Evolutionary conservation across 2,113 vertebrate species (phyloP), one percentile per base, ranked within the genome.

Genomic region (Puntigrus tetrazona): DNA sequence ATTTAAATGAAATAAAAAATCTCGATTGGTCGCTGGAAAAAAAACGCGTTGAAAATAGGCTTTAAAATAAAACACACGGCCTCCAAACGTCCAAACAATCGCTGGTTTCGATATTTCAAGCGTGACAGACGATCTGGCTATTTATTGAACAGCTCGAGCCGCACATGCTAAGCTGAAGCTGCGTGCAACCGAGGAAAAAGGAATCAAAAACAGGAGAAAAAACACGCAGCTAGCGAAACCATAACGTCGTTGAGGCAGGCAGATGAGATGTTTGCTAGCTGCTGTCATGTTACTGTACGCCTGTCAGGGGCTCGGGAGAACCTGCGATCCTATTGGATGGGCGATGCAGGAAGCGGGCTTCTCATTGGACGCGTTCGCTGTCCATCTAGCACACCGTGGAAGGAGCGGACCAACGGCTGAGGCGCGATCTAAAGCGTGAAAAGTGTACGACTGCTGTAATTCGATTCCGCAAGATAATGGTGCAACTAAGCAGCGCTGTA

Each of bases 271-370:
- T 79, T 76, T 47, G 81, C 57, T 82, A 82, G 47, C 41, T 63
- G 81, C 87, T 82, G 87, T 88, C 87, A 88, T 78, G 85, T 88
- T 88, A 78, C 83, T 81, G 78, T 59, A 29, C 13, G 22, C 41
- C 74, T 55, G 41, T 55, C 29, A n/a, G 10, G 3, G 5, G 55
- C 29, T 18, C n/a, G 20, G 27, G 65, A 2, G 36, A 55, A 36
- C 9, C 52, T 7, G 16, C 1, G 5, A 27, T 16, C 22, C 34
- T 4, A 81, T 81, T 84, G 77, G 80, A 36, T n/a, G 20, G 20
- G 27, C 31, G 29, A 20, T 5, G 34, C n/a, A 52, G 61, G 43
- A 84, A 69, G 61, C 61, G 4, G 8, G n/a, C 11, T 25, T 78
- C 61, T 84, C 13, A 52, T 78, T 70, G 74, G 45, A 69, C 7